Conservation (phyloP, 2,797 vertebrate species). For the Xiphorhynchus erythropygius region DNA sequence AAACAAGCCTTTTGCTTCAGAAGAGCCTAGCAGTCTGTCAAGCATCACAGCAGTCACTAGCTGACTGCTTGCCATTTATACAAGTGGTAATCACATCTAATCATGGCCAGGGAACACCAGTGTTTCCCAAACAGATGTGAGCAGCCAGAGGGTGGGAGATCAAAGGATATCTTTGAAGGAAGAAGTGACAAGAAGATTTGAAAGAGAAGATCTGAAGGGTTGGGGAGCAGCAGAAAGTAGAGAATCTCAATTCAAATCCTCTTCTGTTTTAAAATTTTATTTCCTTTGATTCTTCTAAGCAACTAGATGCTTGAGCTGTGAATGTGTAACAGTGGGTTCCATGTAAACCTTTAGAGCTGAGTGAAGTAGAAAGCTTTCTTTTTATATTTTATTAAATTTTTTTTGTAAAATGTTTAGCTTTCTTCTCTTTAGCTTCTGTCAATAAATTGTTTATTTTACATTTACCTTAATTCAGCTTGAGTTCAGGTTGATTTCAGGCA, state of each 20-base stretch:
- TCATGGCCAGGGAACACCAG: background rate
- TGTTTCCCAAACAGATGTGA: background rate
- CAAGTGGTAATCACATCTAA: background rate
- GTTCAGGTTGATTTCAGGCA: background rate
- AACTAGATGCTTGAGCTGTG: background rate
- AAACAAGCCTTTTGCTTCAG: background rate
- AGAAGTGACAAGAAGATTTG: background rate
- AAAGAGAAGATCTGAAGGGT: background rate
- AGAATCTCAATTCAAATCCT: background rate
- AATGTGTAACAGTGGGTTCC: background rate
- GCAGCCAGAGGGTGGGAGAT: background rate
- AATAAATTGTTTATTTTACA: background rate
- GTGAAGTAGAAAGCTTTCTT: background rate
- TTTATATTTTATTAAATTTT: background rate
- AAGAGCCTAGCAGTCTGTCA: background rate
- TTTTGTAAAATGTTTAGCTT: background rate
- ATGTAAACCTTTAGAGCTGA: background rate
- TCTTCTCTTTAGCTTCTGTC: background rate
- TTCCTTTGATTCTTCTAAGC: background rate
- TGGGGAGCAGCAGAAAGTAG: background rate
- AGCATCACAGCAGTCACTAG: background rate
- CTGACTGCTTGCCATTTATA: background rate
- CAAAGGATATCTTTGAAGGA: background rate
- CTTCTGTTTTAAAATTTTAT: background rate
- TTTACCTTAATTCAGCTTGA: background rate